Conservation (phyloP, 37 sponge, comb jelly and placozoan species). For the Theonella swinhoei region DNA sequence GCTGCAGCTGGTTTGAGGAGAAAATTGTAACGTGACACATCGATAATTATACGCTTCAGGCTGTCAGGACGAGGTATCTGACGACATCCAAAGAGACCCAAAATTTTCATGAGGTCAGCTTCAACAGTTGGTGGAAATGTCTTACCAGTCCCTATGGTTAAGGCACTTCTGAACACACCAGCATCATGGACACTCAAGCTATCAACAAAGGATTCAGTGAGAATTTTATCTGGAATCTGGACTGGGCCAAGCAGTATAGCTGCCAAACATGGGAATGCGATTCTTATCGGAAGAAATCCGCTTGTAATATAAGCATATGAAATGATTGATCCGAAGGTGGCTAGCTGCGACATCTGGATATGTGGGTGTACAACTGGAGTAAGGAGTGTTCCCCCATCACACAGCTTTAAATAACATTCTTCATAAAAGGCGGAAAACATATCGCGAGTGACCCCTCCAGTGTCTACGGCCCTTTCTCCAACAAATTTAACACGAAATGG, state of each 20-base stretch:
- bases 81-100: conserved; percentile 24
- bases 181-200: conserved; percentile 1
- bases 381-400: neutral
- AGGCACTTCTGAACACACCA: neutral
- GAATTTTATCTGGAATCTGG: neutral
- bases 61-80: conserved; percentile 11
- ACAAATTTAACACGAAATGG: neutral
- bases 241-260: conserved; percentile 3
- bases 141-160: neutral
- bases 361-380: neutral
- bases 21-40: conserved; percentile 16
- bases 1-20: conserved; percentile 28
- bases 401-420: neutral
- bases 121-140: neutral
- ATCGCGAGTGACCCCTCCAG: neutral
- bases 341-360: neutral
- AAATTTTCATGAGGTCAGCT: neutral
- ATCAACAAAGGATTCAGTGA: conserved; percentile 2
- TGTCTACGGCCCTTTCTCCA: neutral
- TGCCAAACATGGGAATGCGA: conserved; percentile 1
- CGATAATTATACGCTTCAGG: neutral
- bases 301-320: neutral
- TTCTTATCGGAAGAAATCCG: neutral
- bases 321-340: neutral
- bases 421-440: neutral